Base-by-base conservation (phyloP, 2,888 invertebrate species). In the Tetranychus truncatus region DNA sequence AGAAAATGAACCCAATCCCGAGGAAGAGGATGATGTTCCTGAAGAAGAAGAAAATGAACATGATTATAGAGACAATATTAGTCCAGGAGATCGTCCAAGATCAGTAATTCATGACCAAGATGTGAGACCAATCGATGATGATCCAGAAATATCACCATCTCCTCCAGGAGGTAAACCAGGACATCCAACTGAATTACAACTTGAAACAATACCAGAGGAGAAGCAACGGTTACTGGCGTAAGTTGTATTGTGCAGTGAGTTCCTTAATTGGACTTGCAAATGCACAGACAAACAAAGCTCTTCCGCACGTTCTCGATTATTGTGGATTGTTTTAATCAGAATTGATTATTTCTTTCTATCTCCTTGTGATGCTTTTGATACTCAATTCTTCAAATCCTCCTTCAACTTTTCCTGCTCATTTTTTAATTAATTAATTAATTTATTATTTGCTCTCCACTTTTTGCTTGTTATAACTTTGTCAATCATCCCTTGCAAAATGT, bases 21-120 rank as follows among this genome's bases (percentile, higher is more conserved):
- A 74, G 44, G 75, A 65, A 55, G 75, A 46, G 15, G 74, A 69
- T 71, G 74, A 74, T 73, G 45, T 24, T 74, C 34, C n/a, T 34
- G 74, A 65, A 66, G n/a, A 21, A 66, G n/a, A 21, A n/a, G 74
- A 46, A 67, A 73, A 46, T 24, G 72, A 72, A 34, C n/a, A 45
- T 7, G 72, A 72, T 45, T 72, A 72, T 20, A n/a, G 45, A 45
- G 72, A 72, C 15, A 20, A 24, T 11, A 18, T 45, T 5, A 24
- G n/a, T 20, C n/a, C 45, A 44, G 72, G 45, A 9, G 46, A 72
- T 45, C 72, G 46, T 45, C 11, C 15, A 44, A 11, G 45, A 24
- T 24, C 20, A 24, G 69, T 18, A 69, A 11, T 69, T 69, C 72
- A 72, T 46, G 72, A 45, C 11, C 72, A 72, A 7, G 46, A 44